phyloP scores from a whole-genome alignment of 2,797 vertebrate genomes.

The Falco columbarius region DNA sequence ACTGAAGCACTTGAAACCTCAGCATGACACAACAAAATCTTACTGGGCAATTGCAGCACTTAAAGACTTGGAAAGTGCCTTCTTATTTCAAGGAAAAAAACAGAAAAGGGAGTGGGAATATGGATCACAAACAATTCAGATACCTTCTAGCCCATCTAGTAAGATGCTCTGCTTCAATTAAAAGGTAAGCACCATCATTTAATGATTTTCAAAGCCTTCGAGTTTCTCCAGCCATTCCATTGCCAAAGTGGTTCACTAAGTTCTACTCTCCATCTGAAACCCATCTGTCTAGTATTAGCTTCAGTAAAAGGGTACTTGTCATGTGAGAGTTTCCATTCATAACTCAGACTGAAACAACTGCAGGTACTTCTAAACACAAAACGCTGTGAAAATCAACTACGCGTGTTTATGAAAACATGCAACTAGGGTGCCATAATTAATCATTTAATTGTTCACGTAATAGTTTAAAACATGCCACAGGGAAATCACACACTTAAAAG shows the following conservation, averaged over 20 bases:
- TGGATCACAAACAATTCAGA: not conserved
- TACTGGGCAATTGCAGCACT: not conserved
- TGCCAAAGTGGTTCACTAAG: conserved; percentile 13
- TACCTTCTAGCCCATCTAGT: not conserved
- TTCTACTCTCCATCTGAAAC: conserved; percentile 22
- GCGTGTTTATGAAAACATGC: not conserved
- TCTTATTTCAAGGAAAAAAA: not conserved
- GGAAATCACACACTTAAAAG: not conserved
- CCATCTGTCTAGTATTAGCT: conserved; percentile 38
- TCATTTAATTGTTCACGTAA: conserved; percentile 17
- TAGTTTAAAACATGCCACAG: conserved; percentile 19
- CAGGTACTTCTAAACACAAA: not conserved
- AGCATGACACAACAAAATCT: not conserved
- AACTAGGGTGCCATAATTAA: conserved; percentile 12
- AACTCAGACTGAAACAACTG: not conserved
- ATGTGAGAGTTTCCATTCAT: conserved; percentile 5
- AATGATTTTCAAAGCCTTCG: conserved; percentile 46
- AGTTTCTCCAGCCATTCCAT: conserved; percentile 30
- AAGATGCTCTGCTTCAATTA: not conserved
- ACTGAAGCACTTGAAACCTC: not conserved
- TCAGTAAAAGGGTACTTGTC: not conserved
- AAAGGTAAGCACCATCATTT: not conserved
- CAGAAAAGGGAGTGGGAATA: not conserved
- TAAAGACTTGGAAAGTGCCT: not conserved
- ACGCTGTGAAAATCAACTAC: not conserved